phyloP scores from a whole-genome alignment of 2,113 vertebrate species.

The Sinosuthora webbiana region DNA sequence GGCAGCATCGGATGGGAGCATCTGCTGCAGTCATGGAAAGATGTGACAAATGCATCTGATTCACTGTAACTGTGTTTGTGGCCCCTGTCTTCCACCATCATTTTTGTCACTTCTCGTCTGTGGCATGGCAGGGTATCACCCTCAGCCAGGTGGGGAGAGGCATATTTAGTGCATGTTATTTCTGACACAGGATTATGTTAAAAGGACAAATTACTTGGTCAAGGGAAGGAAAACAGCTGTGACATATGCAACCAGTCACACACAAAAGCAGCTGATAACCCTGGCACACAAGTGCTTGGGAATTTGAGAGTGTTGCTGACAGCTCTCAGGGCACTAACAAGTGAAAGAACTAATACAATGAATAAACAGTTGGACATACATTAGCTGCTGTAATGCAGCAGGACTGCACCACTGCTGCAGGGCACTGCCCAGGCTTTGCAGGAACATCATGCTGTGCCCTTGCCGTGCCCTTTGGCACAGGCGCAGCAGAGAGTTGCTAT shows the following conservation, averaged over 20 bases:
- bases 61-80: neutral
- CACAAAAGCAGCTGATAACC: neutral
- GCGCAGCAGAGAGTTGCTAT: neutral
- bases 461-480: neutral
- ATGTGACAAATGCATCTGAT: neutral
- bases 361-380: neutral
- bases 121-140: neutral
- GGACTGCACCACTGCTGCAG: neutral
- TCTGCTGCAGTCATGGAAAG: neutral
- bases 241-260: neutral
- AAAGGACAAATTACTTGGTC: neutral
- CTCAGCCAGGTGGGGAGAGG: neutral
- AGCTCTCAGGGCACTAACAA: neutral
- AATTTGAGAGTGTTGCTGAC: neutral
- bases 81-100: neutral
- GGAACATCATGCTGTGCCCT: neutral
- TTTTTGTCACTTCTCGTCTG: neutral
- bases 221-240: conserved; percentile 3
- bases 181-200: neutral
- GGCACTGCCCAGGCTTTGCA: neutral
- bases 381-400: neutral
- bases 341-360: neutral
- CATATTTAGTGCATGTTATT: neutral
- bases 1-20: neutral
- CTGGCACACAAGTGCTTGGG: neutral